Evolutionary conservation across 2,797 vertebrate species (phyloP).

Genomic region (Apodemus agrarius): DNA sequence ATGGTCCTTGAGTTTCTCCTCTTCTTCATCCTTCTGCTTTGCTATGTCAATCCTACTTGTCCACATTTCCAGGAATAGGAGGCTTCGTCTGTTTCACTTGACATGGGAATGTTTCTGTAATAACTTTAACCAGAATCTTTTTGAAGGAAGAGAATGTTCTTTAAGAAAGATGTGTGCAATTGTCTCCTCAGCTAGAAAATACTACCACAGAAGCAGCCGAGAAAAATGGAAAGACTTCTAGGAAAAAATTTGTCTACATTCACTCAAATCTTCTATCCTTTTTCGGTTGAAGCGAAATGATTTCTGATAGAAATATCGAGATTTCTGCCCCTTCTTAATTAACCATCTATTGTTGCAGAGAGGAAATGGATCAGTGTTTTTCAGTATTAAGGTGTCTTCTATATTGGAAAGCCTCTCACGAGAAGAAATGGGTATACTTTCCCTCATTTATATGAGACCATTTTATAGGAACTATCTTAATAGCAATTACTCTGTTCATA

Average conservation of each 20-base stretch:
- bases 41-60: not conserved
- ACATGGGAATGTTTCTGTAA: conserved; percentile 29
- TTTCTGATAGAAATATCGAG: conserved; percentile 16
- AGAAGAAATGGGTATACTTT: not conserved
- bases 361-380: not conserved
- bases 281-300: not conserved
- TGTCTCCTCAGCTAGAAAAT: not conserved
- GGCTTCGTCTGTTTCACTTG: conserved; percentile 24
- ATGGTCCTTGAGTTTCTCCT: not conserved
- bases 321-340: not conserved
- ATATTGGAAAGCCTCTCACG: not conserved
- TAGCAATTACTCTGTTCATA: not conserved
- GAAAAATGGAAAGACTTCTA: not conserved
- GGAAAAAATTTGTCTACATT: not conserved
- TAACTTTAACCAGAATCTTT: conserved; percentile 11
- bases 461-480: not conserved
- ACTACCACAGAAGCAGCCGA: not conserved
- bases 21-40: not conserved
- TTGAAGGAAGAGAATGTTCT: conserved; percentile 21
- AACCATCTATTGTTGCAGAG: not conserved
- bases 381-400: not conserved
- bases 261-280: not conserved
- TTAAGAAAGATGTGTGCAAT: not conserved
- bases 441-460: not conserved
- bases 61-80: not conserved